A percentile compares a stretch with the other conserved stretches of the same genome.
Conservation (phyloP, 2,113 vertebrate species). For the Prinia subflava region DNA sequence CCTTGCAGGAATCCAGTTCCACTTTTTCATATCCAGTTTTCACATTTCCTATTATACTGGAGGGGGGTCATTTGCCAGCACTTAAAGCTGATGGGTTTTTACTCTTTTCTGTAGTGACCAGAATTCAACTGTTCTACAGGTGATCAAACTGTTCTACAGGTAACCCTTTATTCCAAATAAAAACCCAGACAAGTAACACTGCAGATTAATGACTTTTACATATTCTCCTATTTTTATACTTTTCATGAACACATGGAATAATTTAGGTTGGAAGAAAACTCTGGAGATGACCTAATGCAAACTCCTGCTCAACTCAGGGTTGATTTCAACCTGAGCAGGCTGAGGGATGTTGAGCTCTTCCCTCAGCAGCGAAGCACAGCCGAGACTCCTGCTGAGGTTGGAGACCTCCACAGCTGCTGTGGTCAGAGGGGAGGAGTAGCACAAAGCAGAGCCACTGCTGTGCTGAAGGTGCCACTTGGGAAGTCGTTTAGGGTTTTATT, state of each 20-base stretch:
- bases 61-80: neutral
- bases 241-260: neutral
- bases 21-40: neutral
- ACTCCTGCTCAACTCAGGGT: neutral
- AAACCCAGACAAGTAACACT: neutral
- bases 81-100: neutral
- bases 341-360: neutral
- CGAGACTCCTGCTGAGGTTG: neutral
- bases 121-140: neutral
- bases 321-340: neutral
- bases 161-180: neutral
- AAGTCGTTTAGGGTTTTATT: neutral
- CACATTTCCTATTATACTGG: neutral
- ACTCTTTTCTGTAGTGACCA: neutral
- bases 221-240: neutral
- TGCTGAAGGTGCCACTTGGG: neutral
- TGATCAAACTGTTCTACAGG: neutral
- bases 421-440: neutral
- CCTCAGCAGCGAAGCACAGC: neutral
- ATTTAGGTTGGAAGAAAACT: neutral
- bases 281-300: neutral
- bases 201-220: neutral
- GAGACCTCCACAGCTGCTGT: neutral
- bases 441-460: accelerated
- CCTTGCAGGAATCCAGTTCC: neutral